Evolutionary conservation across 2,113 vertebrate species (phyloP), one percentile per base, ranked within the genome.

Genomic region (Dicrurus megarhynchus): DNA sequence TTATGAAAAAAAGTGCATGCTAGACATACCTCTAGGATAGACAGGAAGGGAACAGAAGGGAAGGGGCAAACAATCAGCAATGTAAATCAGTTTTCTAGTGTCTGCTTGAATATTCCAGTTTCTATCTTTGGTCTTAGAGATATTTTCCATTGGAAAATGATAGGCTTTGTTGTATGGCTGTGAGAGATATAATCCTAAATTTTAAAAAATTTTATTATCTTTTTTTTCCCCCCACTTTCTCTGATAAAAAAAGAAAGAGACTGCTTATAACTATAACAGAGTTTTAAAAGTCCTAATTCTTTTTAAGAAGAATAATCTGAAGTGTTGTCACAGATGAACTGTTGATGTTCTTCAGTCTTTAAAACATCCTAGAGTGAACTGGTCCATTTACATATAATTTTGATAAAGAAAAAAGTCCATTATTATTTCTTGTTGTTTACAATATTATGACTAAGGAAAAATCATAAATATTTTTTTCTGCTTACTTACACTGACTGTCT

Each of bases 1-100:
- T 60, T 81, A 55, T 21, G 6, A 37, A 32, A 50, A 46, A 59
- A 56, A 8, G 3, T 11, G 5, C 5, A 13, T 10, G 3, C 4
- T n/a, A 59, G 7, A 39, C 0, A 1, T 11, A 46, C 1, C 5
- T 71, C 37, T 64, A n/a, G 28, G 12, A 46, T 23, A 55, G 7
- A 3, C 20, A 44, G 10, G 16, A 82, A 59, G 7, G 32, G 16
- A 16, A 47, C 2, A 23, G 18, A 78, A 78, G 10, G 24, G 7
- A 63, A 68, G 9, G 7, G 8, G 2, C 1, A 70, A 89, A 17
- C 2, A 81, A 24, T 32, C 8, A 71, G 5, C 2, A 30, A 16
- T 42, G 4, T 52, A 60, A 83, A 76, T 46, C 41, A 42, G 3
- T 59, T 82, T 89, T 84, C 28, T 78, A 35, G 35, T 32, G 17